Evolutionary conservation across 2,797 vertebrate species (phyloP).

Genomic region (Myotis daubentonii): DNA sequence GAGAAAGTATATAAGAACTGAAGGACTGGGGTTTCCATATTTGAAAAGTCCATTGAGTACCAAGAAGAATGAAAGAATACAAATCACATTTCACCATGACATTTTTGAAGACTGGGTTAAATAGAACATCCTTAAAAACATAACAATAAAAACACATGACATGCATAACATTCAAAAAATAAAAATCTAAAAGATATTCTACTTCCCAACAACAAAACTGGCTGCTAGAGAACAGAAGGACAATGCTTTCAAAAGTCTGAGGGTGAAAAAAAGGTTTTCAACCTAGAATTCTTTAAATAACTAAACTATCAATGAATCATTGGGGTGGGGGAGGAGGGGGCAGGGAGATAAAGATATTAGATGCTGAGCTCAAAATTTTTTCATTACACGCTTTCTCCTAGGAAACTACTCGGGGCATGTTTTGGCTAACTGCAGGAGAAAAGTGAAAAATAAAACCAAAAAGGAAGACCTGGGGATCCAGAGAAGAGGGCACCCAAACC

Average conservation of each 20-base stretch:
- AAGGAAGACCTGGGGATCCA: neutral
- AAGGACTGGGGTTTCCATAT: neutral
- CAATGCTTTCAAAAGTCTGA: neutral
- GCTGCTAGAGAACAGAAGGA: neutral
- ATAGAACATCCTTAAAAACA: neutral
- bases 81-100: neutral
- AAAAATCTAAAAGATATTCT: constrained; percentile 7
- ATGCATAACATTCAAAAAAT: neutral
- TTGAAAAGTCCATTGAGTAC: neutral
- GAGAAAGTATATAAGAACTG: constrained; percentile 38
- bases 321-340: neutral
- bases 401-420: neutral
- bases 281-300: constrained; percentile 5
- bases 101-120: constrained; percentile 16
- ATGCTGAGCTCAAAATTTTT: neutral
- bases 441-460: constrained; percentile 10
- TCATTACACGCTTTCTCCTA: neutral
- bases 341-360: constrained; percentile 39
- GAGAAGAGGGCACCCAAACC: neutral
- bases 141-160: neutral
- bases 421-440: neutral
- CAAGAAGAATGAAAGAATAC: neutral
- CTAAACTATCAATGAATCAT: neutral
- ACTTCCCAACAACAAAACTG: neutral
- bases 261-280: neutral